Percentiles rank a stretch among this genome's conserved stretches.
These are phyloP conservation scores for Gambusia holbrooki DNA, from an alignment of 2,113 vertebrate genomes.

Conservation along the genomic window DNA sequence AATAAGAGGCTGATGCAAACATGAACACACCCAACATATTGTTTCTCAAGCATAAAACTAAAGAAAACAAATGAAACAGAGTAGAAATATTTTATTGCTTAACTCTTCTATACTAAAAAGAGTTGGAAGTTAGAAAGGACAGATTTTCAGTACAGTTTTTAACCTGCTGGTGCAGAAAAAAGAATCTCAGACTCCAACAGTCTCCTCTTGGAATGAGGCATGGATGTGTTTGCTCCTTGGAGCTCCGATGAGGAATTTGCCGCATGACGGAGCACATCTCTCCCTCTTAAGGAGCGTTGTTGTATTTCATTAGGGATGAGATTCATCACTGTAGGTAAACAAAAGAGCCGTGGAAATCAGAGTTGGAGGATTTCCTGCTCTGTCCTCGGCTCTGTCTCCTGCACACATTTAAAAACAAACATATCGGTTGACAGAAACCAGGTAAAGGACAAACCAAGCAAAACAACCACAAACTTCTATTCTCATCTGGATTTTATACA, in stretches of 20 bases:
- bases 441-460: slow-evolving; percentile 46
- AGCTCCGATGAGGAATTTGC: slow-evolving; percentile 67
- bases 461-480: not conserved
- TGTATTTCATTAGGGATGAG: slow-evolving; percentile 80
- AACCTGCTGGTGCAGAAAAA: slow-evolving; percentile 1
- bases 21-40: not conserved
- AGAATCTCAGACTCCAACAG: slow-evolving; percentile 2
- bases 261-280: slow-evolving; percentile 73
- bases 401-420: slow-evolving; percentile 14
- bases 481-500: not conserved
- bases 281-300: slow-evolving; percentile 73
- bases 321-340: slow-evolving; percentile 77
- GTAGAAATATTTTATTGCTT: not conserved
- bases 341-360: slow-evolving; percentile 73
- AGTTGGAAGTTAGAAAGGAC: not conserved
- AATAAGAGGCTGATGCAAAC: not conserved
- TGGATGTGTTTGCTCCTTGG: slow-evolving; percentile 39
- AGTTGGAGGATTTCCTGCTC: slow-evolving; percentile 59
- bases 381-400: slow-evolving; percentile 28
- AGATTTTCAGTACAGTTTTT: slow-evolving; percentile 12
- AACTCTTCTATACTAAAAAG: not conserved
- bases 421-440: slow-evolving; percentile 57
- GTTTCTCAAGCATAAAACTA: too few species aligned
- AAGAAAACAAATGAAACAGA: too few species aligned
- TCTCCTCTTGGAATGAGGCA: slow-evolving; percentile 37